phyloP scores from a whole-genome alignment of 2,888 invertebrate species.

The Pterostichus niger region DNA sequence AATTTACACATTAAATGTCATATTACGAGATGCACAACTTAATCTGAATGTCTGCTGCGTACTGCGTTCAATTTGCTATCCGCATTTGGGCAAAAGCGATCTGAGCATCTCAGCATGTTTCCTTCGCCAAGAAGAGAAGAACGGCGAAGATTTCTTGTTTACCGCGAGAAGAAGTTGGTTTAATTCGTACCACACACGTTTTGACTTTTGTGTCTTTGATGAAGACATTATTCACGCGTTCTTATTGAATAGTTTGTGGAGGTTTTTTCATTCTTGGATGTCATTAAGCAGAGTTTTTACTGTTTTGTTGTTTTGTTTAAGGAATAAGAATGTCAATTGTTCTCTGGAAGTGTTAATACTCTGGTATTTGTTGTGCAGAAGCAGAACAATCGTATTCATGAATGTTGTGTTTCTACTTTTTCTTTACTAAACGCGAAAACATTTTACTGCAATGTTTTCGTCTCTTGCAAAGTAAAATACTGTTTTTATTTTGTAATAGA shows the following conservation, averaged over 20 bases:
- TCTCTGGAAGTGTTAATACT: slow-evolving; percentile 41
- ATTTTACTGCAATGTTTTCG: too few relatives aligned
- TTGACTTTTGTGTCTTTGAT: slow-evolving; percentile 33
- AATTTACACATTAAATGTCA: slow-evolving; percentile 58
- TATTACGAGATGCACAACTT: slow-evolving; percentile 39
- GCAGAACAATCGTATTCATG: not conserved
- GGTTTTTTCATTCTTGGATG: slow-evolving; percentile 25
- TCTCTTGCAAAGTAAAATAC: too few relatives aligned
- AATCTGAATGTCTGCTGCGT: slow-evolving; percentile 54
- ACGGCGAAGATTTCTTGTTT: slow-evolving; percentile 24
- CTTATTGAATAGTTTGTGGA: slow-evolving; percentile 51
- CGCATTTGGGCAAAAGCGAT: slow-evolving; percentile 52
- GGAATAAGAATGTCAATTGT: slow-evolving; percentile 43
- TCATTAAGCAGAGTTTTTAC: slow-evolving; percentile 37
- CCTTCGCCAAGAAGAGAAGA: not conserved
- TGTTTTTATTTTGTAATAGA: too few relatives aligned
- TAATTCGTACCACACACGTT: slow-evolving; percentile 56
- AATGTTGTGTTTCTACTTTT: not conserved
- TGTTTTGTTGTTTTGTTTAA: slow-evolving; percentile 40
- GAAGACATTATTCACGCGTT: slow-evolving; percentile 49
- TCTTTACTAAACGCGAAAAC: too few relatives aligned
- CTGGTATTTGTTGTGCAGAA: slow-evolving; percentile 11
- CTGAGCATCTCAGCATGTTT: slow-evolving; percentile 5
- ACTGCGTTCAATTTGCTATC: slow-evolving; percentile 45
- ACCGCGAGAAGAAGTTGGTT: slow-evolving; percentile 6